Base-by-base conservation (phyloP, 2,113 vertebrate genomes). In the Seriola aureovittata region DNA sequence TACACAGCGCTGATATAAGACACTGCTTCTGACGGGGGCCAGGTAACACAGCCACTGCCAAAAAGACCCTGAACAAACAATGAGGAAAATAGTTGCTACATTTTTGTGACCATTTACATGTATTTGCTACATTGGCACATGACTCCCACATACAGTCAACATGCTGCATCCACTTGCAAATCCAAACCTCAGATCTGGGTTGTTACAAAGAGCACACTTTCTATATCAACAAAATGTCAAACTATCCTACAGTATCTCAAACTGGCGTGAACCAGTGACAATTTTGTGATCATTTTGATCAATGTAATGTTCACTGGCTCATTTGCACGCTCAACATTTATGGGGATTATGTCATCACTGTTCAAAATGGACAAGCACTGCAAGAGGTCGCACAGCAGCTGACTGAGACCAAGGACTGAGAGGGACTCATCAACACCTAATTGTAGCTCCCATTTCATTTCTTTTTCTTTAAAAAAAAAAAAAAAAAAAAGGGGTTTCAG, bases 261-360 rank as follows among this genome's bases (percentile, higher is more conserved):
- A 70, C 48, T 2, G 2, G 7, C n/a, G 16, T 44, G 50, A 58
- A n/a, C 54, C 5, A 32, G 3, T 42, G 34, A n/a, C 16, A 50
- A 6, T 36, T 57, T 48, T 13, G 8, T 8, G 32, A 62, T 46
- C 46, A 55, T 69, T 68, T 55, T 8, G 9, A 42, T 66, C n/a
- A 25, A 62, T 71, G 29, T 46, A 34, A 57, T 57, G 4, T 69
- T 54, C 63, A 19, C 50, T 54, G 63, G 59, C 36, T 75, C 55
- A 54, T 32, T 48, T 32, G n/a, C 5, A 8, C 17, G 8, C 2
- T 48, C 3, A 44, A 59, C 68, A 60, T 78, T 69, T 76, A 42
- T 0, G 34, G 76, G 50, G 63, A 9, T 89, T 81, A 82, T 72
- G 10, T 82, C 70, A 89, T 72, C 50, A 10, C 55, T 58, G 75